Conservation (phyloP, 2,113 vertebrate genomes). For the Oryctolagus cuniculus region mOryCun1.1 NC_091449.1:58496001-58496500, state of each 20-base stretch:
- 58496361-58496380: background rate
- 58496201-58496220: background rate
- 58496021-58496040: background rate
- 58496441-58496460: conserved; percentile 32
- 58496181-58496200: background rate
- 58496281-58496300: background rate
- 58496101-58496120: background rate
- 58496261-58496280: background rate
- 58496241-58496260: background rate
- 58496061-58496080: background rate
- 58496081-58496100: background rate
- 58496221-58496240: background rate
- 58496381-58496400: background rate
- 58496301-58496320: background rate
- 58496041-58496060: background rate
- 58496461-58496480: conserved; percentile 43
- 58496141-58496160: background rate
- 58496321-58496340: background rate
- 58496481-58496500: conserved; percentile 36
- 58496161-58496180: background rate
- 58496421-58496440: conserved; percentile 4
- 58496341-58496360: background rate
- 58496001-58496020: background rate
- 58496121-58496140: background rate
- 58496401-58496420: background rate